Evolutionary conservation across 2,888 invertebrate genomes (phyloP).

Genomic region (Temnothorax rugatulus): DNA sequence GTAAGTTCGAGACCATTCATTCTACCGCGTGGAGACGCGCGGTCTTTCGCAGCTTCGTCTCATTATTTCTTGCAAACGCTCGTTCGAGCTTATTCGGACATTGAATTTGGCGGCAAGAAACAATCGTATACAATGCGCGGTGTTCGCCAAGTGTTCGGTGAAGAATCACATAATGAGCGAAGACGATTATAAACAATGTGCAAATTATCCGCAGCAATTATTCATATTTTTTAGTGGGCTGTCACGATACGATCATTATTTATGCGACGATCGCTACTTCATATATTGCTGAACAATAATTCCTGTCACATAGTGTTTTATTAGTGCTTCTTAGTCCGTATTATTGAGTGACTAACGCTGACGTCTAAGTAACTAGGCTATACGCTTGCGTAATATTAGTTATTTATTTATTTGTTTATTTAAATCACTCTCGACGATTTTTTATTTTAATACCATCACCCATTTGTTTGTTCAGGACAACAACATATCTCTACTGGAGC

Average conservation of each 20-base stretch:
- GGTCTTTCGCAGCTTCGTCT: not conserved
- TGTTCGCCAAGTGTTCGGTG: conserved; percentile 11
- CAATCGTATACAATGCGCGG: not conserved
- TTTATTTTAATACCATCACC: conserved; percentile 31
- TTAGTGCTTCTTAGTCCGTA: conserved; percentile 30
- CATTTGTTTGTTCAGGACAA: conserved; percentile 81
- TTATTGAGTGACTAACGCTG: conserved; percentile 44
- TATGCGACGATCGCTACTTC: conserved; percentile 7
- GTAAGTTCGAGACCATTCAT: conserved; percentile 66
- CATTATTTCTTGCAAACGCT: conserved; percentile 33
- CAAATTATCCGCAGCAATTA: not conserved
- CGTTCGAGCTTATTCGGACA: not conserved
- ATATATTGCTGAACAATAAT: conserved; percentile 18
- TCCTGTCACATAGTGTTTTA: conserved; percentile 22
- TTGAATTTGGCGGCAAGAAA: not conserved
- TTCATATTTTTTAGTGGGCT: not conserved
- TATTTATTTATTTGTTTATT: conserved; percentile 9
- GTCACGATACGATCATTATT: conserved; percentile 16
- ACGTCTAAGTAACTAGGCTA: conserved; percentile 47
- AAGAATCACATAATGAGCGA: conserved; percentile 22
- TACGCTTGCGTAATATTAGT: conserved; percentile 42
- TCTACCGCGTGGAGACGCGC: not conserved
- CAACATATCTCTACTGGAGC: conserved; percentile 85
- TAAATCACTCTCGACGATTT: conserved; percentile 5
- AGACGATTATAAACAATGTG: not conserved